Evolutionary conservation across 2,113 vertebrate species (phyloP), one percentile per base, ranked within the genome.

Genomic region (Hystrix cristata): DNA sequence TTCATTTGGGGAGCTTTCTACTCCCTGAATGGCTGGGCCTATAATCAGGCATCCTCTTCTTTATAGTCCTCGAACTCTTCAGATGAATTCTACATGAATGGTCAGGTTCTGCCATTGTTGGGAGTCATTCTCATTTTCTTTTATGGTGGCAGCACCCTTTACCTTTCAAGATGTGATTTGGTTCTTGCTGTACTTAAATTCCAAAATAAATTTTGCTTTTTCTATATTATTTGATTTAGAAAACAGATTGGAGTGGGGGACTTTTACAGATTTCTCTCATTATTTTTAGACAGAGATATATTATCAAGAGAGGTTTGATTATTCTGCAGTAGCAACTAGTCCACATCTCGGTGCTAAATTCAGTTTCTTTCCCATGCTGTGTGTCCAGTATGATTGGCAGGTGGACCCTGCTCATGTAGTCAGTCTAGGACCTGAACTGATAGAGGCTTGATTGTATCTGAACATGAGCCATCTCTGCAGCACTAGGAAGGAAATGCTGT

Each of bases 231-330:
- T 19, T 15, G 60, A 82, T 80, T 71, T 90, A 93, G 12, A 0
- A 19, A 87, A 87, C 0, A 0, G 48, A 4, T n/a, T 64, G 29
- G 57, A 55, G 1, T 38, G 5, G 92, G 21, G 53, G 0, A 0
- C 92, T 96, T 97, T 55, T 93, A 74, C 9, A n/a, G 48, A 19
- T 51, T 64, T 51, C 19, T 55, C 10, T 67, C 23, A 65, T 5
- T 69, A 23, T 43, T 79, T 90, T 82, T 51, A 13, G 78, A 34
- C 31, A 34, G 46, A 9, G 34, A 48, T 62, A 14, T 69, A 4
- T 87, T 71, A n/a, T 91, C 53, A 72, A 8, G 69, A 25, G 31
- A 43, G 85, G 57, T 69, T 27, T 38, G 31, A 71, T 80, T 76
- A 18, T 16, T 2, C 48, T 80, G n/a, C 38, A 10, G 23, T 55